Evolutionary conservation across 2,113 vertebrate genomes (phyloP), one percentile per base, ranked within the genome.

Genomic region (Cricetomys ansorgei): DNA sequence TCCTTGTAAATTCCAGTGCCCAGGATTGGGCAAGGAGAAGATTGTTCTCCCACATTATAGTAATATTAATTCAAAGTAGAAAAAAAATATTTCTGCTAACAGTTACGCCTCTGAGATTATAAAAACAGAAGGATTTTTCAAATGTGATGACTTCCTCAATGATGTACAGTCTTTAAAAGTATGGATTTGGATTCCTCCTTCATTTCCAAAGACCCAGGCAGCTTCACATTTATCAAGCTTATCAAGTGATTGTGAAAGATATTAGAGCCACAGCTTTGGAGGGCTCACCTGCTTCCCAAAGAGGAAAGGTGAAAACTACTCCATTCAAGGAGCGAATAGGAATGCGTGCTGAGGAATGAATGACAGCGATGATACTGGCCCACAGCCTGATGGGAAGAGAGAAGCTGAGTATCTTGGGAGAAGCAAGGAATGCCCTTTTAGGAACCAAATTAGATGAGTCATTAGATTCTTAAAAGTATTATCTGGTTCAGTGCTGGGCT

Each of bases 381-480:
- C 72, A 95, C 97, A 73, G 76, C 77, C 97, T 4, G 1, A n/a
- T 45, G 50, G 75, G 89, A 91, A 92, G 50, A 91, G 62, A 76
- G 77, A 64, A 77, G 55, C 43, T 72, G 96, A 96, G 48, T 90
- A 69, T 37, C 83, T 55, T 57, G 12, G 85, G 25, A 45, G n/a
- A 93, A 81, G 34, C 40, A 27, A 80, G n/a, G 31, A 88, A 93
- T 53, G 12, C 13, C 80, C n/a, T 50, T 25, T 95, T 85, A 85
- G n/a, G 76, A 62, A 84, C 3, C 85, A 50, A 70, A 57, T 81
- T 59, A 37, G 48, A 59, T 12, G n/a, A 94, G 70, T 92, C 96
- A 97, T 70, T 70, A 70, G 48, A 77, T 77, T 81, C 19, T n/a
- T 31, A 59, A 96, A 95, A n/a, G n/a, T n/a, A 70, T 65, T 70